These are phyloP conservation scores for Amphipyra berbera DNA, from an alignment of 2,888 invertebrate species.

Conservation along the genomic window DNA sequence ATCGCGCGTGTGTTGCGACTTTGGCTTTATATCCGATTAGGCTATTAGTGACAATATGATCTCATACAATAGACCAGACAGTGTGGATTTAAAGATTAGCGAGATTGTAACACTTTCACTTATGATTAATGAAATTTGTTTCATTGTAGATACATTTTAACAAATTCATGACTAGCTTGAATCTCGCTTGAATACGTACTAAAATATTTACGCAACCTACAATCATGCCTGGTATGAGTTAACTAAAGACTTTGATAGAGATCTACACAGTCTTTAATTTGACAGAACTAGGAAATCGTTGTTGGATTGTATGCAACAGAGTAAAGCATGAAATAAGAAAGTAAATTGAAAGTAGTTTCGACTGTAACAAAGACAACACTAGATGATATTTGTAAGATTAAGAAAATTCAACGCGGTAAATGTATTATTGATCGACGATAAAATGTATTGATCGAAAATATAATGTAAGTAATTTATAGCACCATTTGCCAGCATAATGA, in stretches of 20 bases:
- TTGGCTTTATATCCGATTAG: conserved; percentile 36
- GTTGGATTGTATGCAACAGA: conserved; percentile 51
- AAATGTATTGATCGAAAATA: conserved; percentile 37
- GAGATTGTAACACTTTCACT: conserved; percentile 67
- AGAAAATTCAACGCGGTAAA: conserved; percentile 52
- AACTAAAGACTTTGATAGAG: conserved; percentile 51
- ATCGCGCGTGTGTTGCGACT: conserved; percentile 51
- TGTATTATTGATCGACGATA: conserved; percentile 46
- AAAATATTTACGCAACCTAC: conserved; percentile 40
- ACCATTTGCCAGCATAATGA: conserved; percentile 11
- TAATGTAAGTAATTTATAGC: conserved; percentile 13
- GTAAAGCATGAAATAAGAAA: conserved; percentile 63
- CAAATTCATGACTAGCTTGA: conserved; percentile 39
- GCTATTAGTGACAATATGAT: conserved; percentile 41
- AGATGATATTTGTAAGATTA: conserved; percentile 58
- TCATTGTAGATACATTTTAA: conserved; percentile 43
- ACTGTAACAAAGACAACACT: conserved; percentile 59
- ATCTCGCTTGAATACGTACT: conserved; percentile 32
- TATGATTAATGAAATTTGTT: conserved; percentile 60
- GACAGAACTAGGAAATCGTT: conserved; percentile 55
- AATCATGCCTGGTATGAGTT: conserved; percentile 32
- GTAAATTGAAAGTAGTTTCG: conserved; percentile 69
- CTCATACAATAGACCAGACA: conserved; percentile 54
- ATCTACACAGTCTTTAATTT: conserved; percentile 59
- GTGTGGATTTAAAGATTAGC: conserved; percentile 52